These are phyloP conservation scores for Macropis europaea DNA, from an alignment of 2,888 invertebrate genomes.

Conservation along the genomic window DNA sequence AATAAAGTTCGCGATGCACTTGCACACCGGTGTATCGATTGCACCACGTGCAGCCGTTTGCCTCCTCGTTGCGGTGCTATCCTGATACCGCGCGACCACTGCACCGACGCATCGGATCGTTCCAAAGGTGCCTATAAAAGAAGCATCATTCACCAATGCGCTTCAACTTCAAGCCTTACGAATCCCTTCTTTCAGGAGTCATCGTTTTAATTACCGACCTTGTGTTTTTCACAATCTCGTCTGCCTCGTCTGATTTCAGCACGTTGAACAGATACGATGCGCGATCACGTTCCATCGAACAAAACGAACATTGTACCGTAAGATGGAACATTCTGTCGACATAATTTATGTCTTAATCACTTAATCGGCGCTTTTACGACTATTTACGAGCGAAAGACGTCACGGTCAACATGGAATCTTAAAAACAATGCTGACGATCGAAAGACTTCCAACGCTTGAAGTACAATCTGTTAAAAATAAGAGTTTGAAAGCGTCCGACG, in stretches of 20 bases:
- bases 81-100: slow-evolving; percentile 65
- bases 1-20: slow-evolving; percentile 17
- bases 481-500: too few species aligned
- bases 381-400: too few species aligned
- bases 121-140: not conserved
- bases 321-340: not conserved
- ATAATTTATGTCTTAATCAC: not conserved
- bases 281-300: not conserved
- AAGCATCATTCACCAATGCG: not conserved
- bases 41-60: slow-evolving; percentile 23
- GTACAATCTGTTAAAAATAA: too few species aligned
- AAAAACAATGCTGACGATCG: too few species aligned
- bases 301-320: not conserved
- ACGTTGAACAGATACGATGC: not conserved
- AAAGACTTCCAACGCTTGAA: too few species aligned
- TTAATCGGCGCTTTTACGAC: not conserved
- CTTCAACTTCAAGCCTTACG: not conserved
- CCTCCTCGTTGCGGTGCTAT: slow-evolving; percentile 39
- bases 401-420: too few species aligned
- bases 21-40: slow-evolving; percentile 19
- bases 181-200: not conserved
- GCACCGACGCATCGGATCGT: slow-evolving; percentile 50
- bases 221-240: not conserved
- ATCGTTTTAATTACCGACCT: not conserved
- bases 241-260: not conserved